Conservation (phyloP, 2,797 vertebrate species). For the Ctenosaura bakeri region DNA sequence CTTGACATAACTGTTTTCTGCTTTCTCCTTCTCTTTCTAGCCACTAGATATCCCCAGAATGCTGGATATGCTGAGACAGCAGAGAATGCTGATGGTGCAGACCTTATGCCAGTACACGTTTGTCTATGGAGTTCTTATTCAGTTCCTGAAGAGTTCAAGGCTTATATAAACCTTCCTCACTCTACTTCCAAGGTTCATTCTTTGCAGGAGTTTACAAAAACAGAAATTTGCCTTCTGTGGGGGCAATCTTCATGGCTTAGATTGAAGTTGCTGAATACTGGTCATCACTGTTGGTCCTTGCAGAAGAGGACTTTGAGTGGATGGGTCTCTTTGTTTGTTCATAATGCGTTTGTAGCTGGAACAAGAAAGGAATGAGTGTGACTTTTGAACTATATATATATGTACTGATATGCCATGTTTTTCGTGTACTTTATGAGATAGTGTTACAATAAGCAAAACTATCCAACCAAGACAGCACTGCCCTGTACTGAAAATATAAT, state of each 20-base stretch:
- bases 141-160: slow-evolving; percentile 95
- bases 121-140: slow-evolving; percentile 94
- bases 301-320: slow-evolving; percentile 6
- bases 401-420: slow-evolving; percentile 50
- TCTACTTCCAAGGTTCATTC: slow-evolving; percentile 34
- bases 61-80: slow-evolving; percentile 88
- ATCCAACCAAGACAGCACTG: slow-evolving; percentile 44
- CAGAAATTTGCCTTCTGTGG: slow-evolving; percentile 21
- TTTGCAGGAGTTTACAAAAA: slow-evolving; percentile 63
- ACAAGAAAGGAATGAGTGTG: slow-evolving; percentile 43
- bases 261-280: rapidly evolving
- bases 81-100: slow-evolving; percentile 99
- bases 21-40: slow-evolving; percentile 75
- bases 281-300: background rate
- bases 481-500: slow-evolving; percentile 55
- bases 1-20: background rate
- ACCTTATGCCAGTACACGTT: slow-evolving; percentile 96
- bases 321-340: slow-evolving; percentile 35
- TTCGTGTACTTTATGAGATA: slow-evolving; percentile 42
- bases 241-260: background rate
- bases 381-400: background rate
- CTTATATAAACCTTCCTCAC: slow-evolving; percentile 86
- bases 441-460: slow-evolving; percentile 61
- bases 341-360: slow-evolving; percentile 26
- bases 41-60: slow-evolving; percentile 90